Base-by-base conservation (phyloP, 2,113 vertebrate genomes). In the Eulemur rufifrons region DNA sequence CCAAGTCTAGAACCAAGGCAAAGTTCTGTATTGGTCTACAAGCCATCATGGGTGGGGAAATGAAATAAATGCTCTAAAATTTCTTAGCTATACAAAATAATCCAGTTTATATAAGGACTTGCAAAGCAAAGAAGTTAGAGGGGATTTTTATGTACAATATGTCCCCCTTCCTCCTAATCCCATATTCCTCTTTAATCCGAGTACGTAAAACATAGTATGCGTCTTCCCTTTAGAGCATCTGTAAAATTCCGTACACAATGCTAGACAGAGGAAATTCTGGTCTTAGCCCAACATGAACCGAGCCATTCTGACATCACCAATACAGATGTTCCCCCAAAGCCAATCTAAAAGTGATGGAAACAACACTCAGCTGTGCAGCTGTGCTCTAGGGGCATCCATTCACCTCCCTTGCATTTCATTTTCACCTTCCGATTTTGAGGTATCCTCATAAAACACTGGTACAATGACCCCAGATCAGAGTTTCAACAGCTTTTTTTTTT, bases 11-110 rank as follows among this genome's bases (percentile, higher is more conserved):
- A 95, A 87, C 9, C 34, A 76, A 76, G 0, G 0, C 32, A 80
- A 59, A 92, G 15, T 7, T 89, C 77, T 45, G 76, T 34, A 76
- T 56, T n/a, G 59, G 54, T 34, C 63, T 50, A 5, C 6, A 45
- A 80, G 59, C 15, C 20, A 74, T 17, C 37, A 59, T 64, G 14
- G 39, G 81, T 29, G 25, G 73, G 39, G 34, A 71, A 69, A 63
- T 15, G 32, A 82, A 68, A 69, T 13, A 76, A 74, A 78, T 17
- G 54, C 27, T 20, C 71, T 83, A 27, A 45, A 86, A 69, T 27
- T 83, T 25, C 39, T 93, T 69, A 52, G 6, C 14, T 50, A 66
- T 5, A 64, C 42, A 69, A 78, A 95, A 71, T 47, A 78, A 93
- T 64, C 12, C 12, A 59, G 23, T 34, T 89, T 84, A n/a, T 8